A percentile compares a stretch with the other conserved stretches of the same genome.
These are phyloP conservation scores for Stegodyphus dumicola DNA, from an alignment of 1,140 invertebrate genomes.

Conservation along the genomic window DNA sequence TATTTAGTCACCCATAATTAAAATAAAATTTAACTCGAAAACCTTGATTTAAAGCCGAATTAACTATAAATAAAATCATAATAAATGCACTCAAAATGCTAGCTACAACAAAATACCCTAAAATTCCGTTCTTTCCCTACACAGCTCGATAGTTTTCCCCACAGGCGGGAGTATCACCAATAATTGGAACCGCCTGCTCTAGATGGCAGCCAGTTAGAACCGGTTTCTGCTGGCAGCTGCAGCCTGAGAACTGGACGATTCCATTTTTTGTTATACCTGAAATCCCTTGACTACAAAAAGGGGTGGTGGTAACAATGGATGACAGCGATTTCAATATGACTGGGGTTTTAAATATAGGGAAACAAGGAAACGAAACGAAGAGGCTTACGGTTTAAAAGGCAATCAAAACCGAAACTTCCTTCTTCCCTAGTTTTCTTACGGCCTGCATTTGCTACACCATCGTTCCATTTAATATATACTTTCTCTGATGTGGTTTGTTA, in stretches of 20 bases:
- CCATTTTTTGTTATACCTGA: constrained; percentile 9
- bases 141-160: constrained; percentile 32
- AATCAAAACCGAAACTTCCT: constrained; percentile 44
- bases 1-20: constrained; percentile 21
- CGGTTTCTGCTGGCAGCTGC: constrained; percentile 56
- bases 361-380: constrained; percentile 25
- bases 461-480: too few species aligned
- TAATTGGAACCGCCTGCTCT: constrained; percentile 24
- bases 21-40: constrained; percentile 44
- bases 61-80: constrained; percentile 57
- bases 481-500: too few species aligned
- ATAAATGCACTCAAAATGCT: constrained; percentile 57
- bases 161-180: constrained; percentile 18
- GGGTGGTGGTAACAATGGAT: too few species aligned
- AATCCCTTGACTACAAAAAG: too few species aligned
- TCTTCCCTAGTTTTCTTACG: neutral
- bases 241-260: too few species aligned
- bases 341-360: neutral
- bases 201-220: constrained; percentile 50
- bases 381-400: constrained; percentile 19
- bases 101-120: constrained; percentile 57
- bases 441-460: too few species aligned
- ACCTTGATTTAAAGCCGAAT: constrained; percentile 37
- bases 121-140: constrained; percentile 49
- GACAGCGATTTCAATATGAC: too few species aligned